These are phyloP conservation scores for Enhydra lutris DNA, from an alignment of 2,113 vertebrate genomes.

Conservation along the genomic window DNA sequence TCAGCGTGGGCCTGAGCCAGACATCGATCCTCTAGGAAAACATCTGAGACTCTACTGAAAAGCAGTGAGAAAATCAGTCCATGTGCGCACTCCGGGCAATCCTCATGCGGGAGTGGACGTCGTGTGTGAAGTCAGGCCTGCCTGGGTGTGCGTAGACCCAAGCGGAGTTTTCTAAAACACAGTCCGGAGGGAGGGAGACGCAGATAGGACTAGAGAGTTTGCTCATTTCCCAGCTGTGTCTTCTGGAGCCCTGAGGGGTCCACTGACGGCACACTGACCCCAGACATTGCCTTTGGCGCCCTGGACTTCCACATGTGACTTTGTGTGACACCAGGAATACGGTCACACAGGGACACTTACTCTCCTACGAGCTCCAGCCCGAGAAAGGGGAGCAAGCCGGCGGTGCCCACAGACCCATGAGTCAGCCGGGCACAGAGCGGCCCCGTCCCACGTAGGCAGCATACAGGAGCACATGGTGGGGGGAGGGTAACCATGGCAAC, in stretches of 20 bases:
- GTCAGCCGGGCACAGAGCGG: neutral
- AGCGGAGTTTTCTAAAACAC: fast-evolving
- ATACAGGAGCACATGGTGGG: neutral
- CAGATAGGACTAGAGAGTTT: fast-evolving
- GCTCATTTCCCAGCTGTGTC: fast-evolving
- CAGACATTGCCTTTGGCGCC: fast-evolving
- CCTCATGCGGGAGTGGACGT: fast-evolving
- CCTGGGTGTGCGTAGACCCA: fast-evolving
- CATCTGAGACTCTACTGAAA: neutral
- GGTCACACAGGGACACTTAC: fast-evolving
- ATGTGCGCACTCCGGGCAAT: fast-evolving
- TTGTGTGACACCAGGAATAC: fast-evolving
- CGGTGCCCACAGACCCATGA: fast-evolving
- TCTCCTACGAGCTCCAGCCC: neutral
- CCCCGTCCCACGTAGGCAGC: conserved; percentile 13
- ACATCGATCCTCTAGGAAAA: neutral
- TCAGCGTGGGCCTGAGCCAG: fast-evolving
- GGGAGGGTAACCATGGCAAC: conserved; percentile 41
- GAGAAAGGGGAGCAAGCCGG: fast-evolving
- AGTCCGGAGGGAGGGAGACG: fast-evolving
- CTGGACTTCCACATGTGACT: fast-evolving
- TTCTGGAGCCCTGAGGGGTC: fast-evolving
- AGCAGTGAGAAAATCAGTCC: neutral
- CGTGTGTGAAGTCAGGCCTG: fast-evolving
- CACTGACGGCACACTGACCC: fast-evolving